These are phyloP conservation scores for Datnioides undecimradiatus DNA, from an alignment of 2,113 vertebrate genomes.

Conservation along the genomic window DNA sequence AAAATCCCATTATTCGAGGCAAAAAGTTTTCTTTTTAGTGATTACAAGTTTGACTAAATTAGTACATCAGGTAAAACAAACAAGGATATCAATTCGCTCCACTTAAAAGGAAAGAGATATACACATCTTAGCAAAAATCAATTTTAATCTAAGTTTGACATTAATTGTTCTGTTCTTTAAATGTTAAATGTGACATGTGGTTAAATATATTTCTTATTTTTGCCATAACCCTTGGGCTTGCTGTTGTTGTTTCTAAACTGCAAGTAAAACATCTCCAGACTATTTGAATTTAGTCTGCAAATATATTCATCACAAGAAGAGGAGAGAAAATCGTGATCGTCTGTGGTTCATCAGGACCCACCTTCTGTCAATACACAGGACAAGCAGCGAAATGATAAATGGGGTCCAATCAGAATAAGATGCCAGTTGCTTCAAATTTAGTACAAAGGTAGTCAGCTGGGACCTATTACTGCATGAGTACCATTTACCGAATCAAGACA, in stretches of 20 bases:
- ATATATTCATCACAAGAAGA: constrained; percentile 6
- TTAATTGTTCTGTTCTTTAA: neutral
- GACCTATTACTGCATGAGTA: constrained; percentile 29
- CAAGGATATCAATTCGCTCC: no score
- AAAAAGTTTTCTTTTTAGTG: neutral
- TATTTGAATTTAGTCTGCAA: neutral
- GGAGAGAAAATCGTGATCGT: constrained; percentile 17
- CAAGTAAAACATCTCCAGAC: neutral
- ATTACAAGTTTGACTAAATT: neutral
- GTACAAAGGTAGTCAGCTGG: constrained; percentile 20
- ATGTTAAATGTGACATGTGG: neutral
- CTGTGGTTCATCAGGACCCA: constrained; percentile 10
- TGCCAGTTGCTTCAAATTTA: constrained; percentile 43
- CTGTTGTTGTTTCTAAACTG: neutral
- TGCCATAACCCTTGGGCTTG: neutral
- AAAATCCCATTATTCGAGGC: neutral
- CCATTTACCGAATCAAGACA: constrained; percentile 40
- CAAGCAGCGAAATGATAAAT: constrained; percentile 47
- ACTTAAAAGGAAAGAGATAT: neutral
- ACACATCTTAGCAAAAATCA: neutral
- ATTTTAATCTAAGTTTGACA: neutral
- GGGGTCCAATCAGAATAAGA: constrained; percentile 42
- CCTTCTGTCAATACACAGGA: constrained; percentile 22
- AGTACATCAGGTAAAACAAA: neutral
- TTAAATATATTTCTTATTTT: neutral